phyloP scores from a whole-genome alignment of 2,113 vertebrate species.

The Microcebus griseorufus region DNA sequence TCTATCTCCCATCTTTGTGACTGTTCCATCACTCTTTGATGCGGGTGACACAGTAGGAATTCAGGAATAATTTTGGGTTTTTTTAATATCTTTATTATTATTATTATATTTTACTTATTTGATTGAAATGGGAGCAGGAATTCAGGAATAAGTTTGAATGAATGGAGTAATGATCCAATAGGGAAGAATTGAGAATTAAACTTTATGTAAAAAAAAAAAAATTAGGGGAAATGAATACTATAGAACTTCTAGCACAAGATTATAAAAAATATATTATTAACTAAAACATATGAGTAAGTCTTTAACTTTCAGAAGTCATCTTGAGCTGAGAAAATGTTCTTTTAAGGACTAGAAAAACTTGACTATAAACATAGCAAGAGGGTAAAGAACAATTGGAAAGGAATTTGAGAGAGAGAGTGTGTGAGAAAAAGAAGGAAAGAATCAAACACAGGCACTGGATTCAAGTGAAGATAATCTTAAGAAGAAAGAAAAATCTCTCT shows the following conservation, averaged over 20 bases:
- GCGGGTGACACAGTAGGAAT: background rate
- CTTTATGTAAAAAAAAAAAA: background rate
- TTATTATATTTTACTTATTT: too few relatives aligned
- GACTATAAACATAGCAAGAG: background rate
- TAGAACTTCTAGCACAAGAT: background rate
- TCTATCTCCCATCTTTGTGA: background rate
- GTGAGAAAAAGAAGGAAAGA: background rate
- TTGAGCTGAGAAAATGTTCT: background rate
- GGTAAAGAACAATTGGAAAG: background rate
- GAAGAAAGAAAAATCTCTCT: background rate
- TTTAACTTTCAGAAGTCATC: background rate
- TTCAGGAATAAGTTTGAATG: background rate
- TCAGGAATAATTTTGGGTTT: background rate
- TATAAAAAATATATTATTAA: background rate
- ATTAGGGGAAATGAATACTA: background rate
- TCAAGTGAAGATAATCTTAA: background rate
- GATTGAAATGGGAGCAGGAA: too few relatives aligned
- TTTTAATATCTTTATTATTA: too few relatives aligned
- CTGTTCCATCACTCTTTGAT: background rate
- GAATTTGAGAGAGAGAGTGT: fast-evolving
- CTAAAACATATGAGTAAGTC: background rate
- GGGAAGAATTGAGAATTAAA: background rate
- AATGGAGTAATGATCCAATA: background rate
- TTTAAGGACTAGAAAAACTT: background rate
- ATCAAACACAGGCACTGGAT: background rate